Percentiles rank a stretch among this genome's conserved stretches.
Evolutionary conservation across 37 sponge, comb jelly and placozoan species (phyloP).

Genomic region (Cladorhizidae sp.): DNA sequence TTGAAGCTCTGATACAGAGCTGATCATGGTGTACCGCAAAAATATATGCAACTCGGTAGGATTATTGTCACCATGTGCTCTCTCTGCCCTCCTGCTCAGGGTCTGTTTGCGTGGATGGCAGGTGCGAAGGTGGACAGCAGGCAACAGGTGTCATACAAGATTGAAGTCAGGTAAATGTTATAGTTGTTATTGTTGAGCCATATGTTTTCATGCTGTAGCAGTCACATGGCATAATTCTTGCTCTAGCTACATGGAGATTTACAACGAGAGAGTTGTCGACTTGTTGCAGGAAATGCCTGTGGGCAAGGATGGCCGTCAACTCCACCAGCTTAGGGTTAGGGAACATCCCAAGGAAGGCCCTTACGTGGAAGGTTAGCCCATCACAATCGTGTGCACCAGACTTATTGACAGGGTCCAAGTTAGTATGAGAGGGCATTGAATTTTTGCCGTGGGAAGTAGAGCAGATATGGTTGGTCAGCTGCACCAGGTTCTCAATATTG

Average conservation of each 20-base stretch:
- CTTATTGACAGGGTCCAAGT: too few relatives aligned
- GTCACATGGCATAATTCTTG: not conserved
- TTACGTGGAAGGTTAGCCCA: conserved; percentile 82
- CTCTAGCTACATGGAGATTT: conserved; percentile 86
- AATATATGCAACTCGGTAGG: too few relatives aligned
- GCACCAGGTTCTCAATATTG: too few relatives aligned
- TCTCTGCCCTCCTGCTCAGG: conserved; percentile 21
- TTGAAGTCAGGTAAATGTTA: conserved; percentile 77
- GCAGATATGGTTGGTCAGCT: too few relatives aligned
- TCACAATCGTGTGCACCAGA: too few relatives aligned
- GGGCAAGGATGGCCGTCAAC: not conserved
- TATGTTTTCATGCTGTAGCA: too few relatives aligned
- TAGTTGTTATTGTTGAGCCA: too few relatives aligned
- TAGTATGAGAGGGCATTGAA: too few relatives aligned
- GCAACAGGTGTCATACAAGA: conserved; percentile 68
- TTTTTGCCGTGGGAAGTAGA: too few relatives aligned
- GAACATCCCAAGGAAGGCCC: conserved; percentile 92
- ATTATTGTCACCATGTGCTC: not conserved
- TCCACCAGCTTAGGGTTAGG: conserved; percentile 72
- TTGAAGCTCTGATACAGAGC: too few relatives aligned
- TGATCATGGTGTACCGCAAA: too few relatives aligned
- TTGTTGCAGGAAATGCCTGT: conserved; percentile 28
- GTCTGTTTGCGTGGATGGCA: conserved; percentile 45
- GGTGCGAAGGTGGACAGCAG: not conserved
- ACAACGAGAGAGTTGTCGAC: conserved; percentile 89